Evolutionary conservation across 2,888 invertebrate species (phyloP).

Genomic region (Osmoderma eremita): DNA sequence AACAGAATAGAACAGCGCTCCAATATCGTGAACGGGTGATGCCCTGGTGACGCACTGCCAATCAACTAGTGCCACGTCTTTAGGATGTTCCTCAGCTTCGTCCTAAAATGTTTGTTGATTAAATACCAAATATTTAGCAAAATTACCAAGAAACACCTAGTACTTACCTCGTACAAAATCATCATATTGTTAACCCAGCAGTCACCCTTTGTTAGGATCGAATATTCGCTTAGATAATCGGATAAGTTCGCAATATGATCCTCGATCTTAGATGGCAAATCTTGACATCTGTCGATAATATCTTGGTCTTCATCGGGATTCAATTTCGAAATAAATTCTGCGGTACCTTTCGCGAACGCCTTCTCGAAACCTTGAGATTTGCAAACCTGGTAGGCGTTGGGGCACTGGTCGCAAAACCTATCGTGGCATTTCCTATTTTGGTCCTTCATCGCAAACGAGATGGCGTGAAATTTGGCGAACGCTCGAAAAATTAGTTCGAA

Average conservation of each 20-base stretch:
- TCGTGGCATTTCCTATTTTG: constrained; percentile 45
- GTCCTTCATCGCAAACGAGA: constrained; percentile 49
- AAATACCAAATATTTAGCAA: not conserved
- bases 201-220: constrained; percentile 43
- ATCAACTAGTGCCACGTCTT: constrained; percentile 13
- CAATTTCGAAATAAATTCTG: constrained; percentile 1
- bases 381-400: not conserved
- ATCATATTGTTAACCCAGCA: constrained; percentile 47
- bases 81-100: not conserved
- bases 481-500: constrained; percentile 49
- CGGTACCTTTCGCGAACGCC: not conserved
- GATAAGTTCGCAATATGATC: constrained; percentile 7
- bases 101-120: not conserved
- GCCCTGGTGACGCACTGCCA: constrained; percentile 22
- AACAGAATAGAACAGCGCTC: not conserved
- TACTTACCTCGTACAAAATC: constrained; percentile 43
- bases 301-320: constrained; percentile 14
- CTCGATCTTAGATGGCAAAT: not conserved
- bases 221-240: constrained; percentile 18
- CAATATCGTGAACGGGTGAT: constrained; percentile 19
- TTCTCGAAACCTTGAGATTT: not conserved
- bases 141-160: too few species aligned
- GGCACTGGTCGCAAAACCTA: constrained; percentile 1
- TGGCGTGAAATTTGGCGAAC: constrained; percentile 49
- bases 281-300: not conserved